Conservation (phyloP, 2,113 vertebrate genomes). For the Perca schrenkii region DNA sequence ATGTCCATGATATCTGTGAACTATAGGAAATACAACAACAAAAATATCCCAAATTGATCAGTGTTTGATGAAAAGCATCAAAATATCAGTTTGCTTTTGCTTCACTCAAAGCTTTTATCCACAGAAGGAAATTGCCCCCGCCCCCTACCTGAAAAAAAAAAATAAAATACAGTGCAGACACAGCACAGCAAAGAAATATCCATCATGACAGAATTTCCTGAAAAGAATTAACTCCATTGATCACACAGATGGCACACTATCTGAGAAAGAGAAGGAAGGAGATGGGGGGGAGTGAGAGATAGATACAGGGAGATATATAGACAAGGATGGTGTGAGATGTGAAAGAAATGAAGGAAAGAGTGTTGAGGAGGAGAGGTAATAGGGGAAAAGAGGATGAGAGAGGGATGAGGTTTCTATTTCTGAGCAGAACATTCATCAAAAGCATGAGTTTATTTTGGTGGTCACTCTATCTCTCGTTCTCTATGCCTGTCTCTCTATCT, state of each 20-base stretch:
- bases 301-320: conserved; percentile 60
- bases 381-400: conserved; percentile 62
- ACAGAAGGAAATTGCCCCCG: conserved; percentile 31
- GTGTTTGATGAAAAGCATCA: conserved; percentile 43
- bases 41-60: conserved; percentile 12
- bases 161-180: conserved; percentile 10
- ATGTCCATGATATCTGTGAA: neutral
- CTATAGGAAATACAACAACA: conserved; percentile 7
- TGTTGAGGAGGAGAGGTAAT: conserved; percentile 54
- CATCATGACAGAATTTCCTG: conserved; percentile 71
- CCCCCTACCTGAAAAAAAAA: neutral
- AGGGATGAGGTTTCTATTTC: conserved; percentile 80
- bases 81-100: conserved; percentile 39
- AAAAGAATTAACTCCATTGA: conserved; percentile 78
- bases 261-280: conserved; percentile 43
- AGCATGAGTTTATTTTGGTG: conserved; percentile 72
- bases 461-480: conserved; percentile 51
- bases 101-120: conserved; percentile 27
- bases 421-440: conserved; percentile 75
- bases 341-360: conserved; percentile 42
- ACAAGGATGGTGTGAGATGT: conserved; percentile 52
- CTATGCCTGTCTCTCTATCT: conserved; percentile 35
- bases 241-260: conserved; percentile 73
- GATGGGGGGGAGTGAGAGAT: conserved; percentile 25
- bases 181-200: conserved; percentile 54